These are phyloP conservation scores for Penaeus vannamei DNA, from an alignment of 1,140 invertebrate genomes.

Conservation along the genomic window DNA sequence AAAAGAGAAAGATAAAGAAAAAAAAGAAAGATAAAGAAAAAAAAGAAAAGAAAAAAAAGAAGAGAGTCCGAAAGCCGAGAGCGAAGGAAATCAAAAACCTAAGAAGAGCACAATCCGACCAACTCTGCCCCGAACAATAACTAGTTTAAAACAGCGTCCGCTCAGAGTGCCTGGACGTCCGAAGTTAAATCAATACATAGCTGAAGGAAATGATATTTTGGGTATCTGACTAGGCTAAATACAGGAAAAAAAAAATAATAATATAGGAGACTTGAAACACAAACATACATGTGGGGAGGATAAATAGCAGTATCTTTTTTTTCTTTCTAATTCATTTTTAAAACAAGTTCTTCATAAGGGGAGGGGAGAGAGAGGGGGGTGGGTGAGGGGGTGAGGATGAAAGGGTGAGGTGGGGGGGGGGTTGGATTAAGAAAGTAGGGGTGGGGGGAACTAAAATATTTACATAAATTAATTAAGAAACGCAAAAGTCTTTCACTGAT, in stretches of 20 bases:
- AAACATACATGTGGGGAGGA: slow-evolving; percentile 49
- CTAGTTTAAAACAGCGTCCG: not conserved
- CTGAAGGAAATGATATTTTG: slow-evolving; percentile 40
- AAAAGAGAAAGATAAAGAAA: not conserved
- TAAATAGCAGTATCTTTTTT: slow-evolving; percentile 36
- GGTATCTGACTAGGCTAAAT: slow-evolving; percentile 55
- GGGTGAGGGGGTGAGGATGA: too few relatives aligned
- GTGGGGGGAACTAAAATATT: slow-evolving; percentile 44
- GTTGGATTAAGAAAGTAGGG: slow-evolving; percentile 12
- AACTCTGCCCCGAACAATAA: not conserved
- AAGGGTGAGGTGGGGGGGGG: too few relatives aligned
- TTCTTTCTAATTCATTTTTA: slow-evolving; percentile 45
- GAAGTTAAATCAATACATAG: not conserved
- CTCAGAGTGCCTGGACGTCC: too few relatives aligned
- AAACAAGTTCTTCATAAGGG: too few relatives aligned
- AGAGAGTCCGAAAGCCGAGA: not conserved
- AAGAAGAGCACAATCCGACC: not conserved
- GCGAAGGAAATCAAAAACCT: not conserved
- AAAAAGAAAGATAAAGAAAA: not conserved
- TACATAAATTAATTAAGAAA: slow-evolving; percentile 48
- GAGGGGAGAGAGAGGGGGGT: too few relatives aligned
- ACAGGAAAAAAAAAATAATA: slow-evolving; percentile 52
- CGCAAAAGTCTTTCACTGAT: not conserved
- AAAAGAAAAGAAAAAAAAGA: not conserved
- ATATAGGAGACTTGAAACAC: slow-evolving; percentile 45